Base-by-base conservation (phyloP, 2,113 vertebrate species). In the Okapia johnstoni region DNA sequence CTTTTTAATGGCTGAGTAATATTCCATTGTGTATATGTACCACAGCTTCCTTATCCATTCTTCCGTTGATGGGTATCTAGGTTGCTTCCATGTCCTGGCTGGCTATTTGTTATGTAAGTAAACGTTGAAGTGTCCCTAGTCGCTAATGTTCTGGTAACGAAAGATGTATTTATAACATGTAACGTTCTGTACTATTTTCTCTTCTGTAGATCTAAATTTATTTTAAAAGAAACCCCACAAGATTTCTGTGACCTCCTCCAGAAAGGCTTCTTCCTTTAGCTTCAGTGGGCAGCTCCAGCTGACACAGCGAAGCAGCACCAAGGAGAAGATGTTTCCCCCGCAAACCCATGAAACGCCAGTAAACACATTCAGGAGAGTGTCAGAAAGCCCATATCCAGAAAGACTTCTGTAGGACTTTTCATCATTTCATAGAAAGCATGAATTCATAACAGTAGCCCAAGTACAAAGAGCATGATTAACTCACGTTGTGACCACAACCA, bases 171-270 rank as follows among this genome's bases (percentile, higher is more conserved):
- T 76, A 76, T 43, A 15, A 26, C 21, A 15, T 30, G 23, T 50
- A 79, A 11, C 0, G 0, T 16, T n/a, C 25, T 76, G 25, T n/a
- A 21, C 28, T 60, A 50, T 50, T 92, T 61, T 61, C 55, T 91
- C n/a, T 91, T 84, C 60, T 89, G 25, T 81, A 76, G 85, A 57
- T 91, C 12, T 85, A 80, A 73, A 12, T 88, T 81, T 46, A 54
- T 83, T 79, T 46, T 28, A 28, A 84, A 60, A 63, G 23, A 60
- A 36, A 63, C 12, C 70, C 70, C 40, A 50, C 26, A 23, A 40
- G 30, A n/a, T 54, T 81, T 21, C 36, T 16, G 14, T 91, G n/a
- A 21, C 23, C 28, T 79, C 54, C 30, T 83, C 60, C 81, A 48
- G 70, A 90, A 83, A 52, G 66, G 3, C 70, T 85, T 84, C 80